These are phyloP conservation scores for Mythimna pallens DNA, from an alignment of 2,888 invertebrate species.

Conservation along the genomic window DNA sequence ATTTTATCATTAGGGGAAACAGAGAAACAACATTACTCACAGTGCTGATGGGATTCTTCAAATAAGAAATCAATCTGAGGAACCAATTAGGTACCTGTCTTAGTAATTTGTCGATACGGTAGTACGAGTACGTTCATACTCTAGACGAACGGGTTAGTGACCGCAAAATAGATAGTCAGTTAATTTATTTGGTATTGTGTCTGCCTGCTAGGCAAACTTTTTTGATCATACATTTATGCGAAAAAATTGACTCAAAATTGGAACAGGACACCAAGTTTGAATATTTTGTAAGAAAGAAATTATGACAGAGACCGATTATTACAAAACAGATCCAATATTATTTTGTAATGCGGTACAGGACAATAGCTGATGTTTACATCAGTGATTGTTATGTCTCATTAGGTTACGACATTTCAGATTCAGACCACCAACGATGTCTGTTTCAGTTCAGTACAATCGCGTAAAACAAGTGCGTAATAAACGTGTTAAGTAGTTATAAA, in stretches of 20 bases:
- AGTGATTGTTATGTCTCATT: neutral
- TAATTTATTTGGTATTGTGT: neutral
- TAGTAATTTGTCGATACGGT: neutral
- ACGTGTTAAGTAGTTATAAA: slow-evolving; percentile 35
- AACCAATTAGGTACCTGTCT: neutral
- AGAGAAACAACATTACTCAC: neutral
- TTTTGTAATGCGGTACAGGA: slow-evolving; percentile 15
- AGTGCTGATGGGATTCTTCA: slow-evolving; percentile 1
- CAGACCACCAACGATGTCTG: slow-evolving; percentile 8
- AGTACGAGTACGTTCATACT: neutral
- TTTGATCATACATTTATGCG: neutral
- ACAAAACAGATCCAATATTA: neutral
- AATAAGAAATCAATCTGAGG: neutral
- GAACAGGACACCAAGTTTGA: neutral
- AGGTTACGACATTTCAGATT: slow-evolving; percentile 4
- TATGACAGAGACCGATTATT: neutral
- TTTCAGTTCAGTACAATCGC: slow-evolving; percentile 18
- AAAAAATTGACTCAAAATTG: neutral
- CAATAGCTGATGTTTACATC: too few species aligned
- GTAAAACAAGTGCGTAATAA: slow-evolving; percentile 41
- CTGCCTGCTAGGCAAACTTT: neutral
- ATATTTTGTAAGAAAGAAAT: slow-evolving; percentile 8
- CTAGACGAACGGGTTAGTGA: slow-evolving; percentile 6
- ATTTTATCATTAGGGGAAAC: neutral
- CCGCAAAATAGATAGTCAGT: neutral